phyloP scores from a whole-genome alignment of 2,797 vertebrate genomes.

The Neoniphon sammara region DNA sequence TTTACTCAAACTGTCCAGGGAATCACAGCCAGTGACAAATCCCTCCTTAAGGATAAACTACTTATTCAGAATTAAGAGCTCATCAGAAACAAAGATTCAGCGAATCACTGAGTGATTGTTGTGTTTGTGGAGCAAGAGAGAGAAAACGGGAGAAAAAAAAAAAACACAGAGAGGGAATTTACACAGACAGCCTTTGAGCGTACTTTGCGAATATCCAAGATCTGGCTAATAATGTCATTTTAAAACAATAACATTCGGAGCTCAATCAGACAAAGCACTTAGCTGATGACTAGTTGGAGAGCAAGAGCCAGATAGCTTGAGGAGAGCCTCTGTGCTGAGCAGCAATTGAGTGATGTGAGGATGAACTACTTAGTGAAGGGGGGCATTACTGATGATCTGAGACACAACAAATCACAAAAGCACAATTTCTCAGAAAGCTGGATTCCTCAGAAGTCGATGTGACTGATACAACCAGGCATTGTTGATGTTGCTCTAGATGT shows the following conservation, averaged over 20 bases:
- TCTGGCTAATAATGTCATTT: conserved; percentile 61
- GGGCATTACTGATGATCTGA: conserved; percentile 49
- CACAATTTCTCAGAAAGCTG: conserved; percentile 13
- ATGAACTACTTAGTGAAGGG: conserved; percentile 44
- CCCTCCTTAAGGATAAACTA: conserved; percentile 64
- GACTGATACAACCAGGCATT: conserved; percentile 16
- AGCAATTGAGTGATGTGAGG: conserved; percentile 44
- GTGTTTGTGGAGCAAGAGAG: not conserved
- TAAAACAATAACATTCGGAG: conserved; percentile 68
- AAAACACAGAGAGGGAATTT: conserved; percentile 7
- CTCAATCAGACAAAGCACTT: conserved; percentile 53
- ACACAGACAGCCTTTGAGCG: conserved; percentile 9
- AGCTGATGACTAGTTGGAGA: conserved; percentile 45
- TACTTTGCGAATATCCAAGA: not conserved
- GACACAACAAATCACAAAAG: conserved; percentile 29
- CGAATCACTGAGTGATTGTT: conserved; percentile 4
- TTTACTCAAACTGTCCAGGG: conserved; percentile 69
- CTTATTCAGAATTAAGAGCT: conserved; percentile 64
- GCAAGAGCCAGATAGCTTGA: conserved; percentile 26
- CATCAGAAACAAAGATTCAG: conserved; percentile 45
- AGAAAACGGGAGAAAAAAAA: conserved; percentile 16
- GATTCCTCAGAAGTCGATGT: not conserved
- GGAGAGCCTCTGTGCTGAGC: conserved; percentile 35
- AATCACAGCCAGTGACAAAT: conserved; percentile 69
- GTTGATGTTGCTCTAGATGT: not conserved